These are phyloP conservation scores for Cetoscarus ocellatus DNA, from an alignment of 2,797 vertebrate species.

Conservation along the genomic window DNA sequence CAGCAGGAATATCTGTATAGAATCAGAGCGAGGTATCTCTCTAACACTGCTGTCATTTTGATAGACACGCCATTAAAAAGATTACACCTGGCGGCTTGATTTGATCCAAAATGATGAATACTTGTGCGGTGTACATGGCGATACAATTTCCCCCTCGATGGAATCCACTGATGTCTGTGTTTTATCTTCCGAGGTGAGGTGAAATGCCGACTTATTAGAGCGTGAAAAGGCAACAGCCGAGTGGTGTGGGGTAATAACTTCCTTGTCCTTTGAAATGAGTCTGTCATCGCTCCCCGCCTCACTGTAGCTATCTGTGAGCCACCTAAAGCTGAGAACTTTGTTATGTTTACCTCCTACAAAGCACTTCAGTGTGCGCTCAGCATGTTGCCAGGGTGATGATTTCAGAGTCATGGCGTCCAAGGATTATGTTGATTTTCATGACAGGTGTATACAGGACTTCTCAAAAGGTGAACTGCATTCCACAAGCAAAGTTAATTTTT, in stretches of 20 bases:
- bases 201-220: conserved; percentile 78
- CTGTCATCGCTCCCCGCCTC: conserved; percentile 64
- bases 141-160: conserved; percentile 67
- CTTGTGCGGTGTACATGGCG: conserved; percentile 55
- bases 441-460: too few species aligned
- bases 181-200: conserved; percentile 74
- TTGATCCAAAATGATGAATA: conserved; percentile 74
- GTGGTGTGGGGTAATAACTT: conserved; percentile 76
- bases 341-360: conserved; percentile 37
- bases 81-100: conserved; percentile 72
- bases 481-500: too few species aligned
- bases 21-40: conserved; percentile 48
- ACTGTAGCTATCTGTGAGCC: conserved; percentile 40
- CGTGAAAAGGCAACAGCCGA: conserved; percentile 74
- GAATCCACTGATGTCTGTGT: conserved; percentile 74
- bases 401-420: too few species aligned
- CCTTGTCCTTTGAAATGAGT: conserved; percentile 79
- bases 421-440: too few species aligned
- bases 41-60: conserved; percentile 59
- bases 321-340: conserved; percentile 54
- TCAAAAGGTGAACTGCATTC: too few species aligned
- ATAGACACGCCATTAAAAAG: conserved; percentile 73
- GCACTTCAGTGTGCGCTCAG: not conserved
- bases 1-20: conserved; percentile 44
- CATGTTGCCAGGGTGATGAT: too few species aligned